phyloP scores from a whole-genome alignment of 2,888 invertebrate genomes.

The Athetis lepigone region DNA sequence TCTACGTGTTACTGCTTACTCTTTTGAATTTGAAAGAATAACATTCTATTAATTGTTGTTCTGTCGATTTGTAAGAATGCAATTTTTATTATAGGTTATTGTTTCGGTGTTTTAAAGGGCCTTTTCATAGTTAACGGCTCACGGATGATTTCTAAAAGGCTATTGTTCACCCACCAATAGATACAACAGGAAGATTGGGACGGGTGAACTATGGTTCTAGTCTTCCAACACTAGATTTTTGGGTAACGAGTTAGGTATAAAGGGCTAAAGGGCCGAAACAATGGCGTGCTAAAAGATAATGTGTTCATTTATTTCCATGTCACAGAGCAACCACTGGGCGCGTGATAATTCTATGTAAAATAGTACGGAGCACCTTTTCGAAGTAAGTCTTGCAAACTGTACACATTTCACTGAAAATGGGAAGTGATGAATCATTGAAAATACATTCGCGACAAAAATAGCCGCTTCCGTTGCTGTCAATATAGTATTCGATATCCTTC shows the following conservation, averaged over 20 bases:
- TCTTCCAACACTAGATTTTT: slow-evolving; percentile 12
- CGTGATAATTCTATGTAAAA: slow-evolving; percentile 3
- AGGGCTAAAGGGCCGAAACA: slow-evolving; percentile 1
- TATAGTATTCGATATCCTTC: not conserved
- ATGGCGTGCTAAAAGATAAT: slow-evolving; percentile 14
- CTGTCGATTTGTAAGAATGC: not conserved
- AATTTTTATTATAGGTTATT: not conserved
- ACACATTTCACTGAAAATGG: not conserved
- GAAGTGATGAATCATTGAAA: slow-evolving; percentile 5
- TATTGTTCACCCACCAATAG: slow-evolving; percentile 10
- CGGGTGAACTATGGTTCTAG: not conserved
- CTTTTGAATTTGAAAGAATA: slow-evolving; percentile 4
- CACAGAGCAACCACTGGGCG: not conserved
- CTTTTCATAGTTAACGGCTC: not conserved
- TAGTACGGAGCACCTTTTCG: not conserved
- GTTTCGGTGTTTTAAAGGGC: slow-evolving; percentile 12
- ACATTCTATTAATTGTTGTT: not conserved
- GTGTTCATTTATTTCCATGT: slow-evolving; percentile 22
- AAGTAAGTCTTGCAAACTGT: not conserved
- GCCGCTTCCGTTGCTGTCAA: not conserved
- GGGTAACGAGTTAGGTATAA: slow-evolving; percentile 2
- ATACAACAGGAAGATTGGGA: slow-evolving; percentile 4
- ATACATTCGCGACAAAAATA: not conserved
- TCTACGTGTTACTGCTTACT: not conserved
- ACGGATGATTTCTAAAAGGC: slow-evolving; percentile 1